Conservation (phyloP, 1,140 invertebrate species). For the Araneus ventricosus region DNA sequence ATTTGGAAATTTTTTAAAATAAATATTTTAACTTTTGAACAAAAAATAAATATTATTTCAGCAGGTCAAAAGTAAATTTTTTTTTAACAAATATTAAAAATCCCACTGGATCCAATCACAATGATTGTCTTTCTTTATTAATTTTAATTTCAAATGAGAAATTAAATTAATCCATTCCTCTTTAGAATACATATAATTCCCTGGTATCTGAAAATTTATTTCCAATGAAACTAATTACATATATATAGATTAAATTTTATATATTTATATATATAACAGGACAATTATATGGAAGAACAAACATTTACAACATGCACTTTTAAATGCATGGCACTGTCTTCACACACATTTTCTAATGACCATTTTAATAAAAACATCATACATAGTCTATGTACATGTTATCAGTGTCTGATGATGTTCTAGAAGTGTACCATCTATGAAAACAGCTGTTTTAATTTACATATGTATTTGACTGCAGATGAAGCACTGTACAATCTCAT, state of each 20-base stretch:
- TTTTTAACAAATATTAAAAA: not conserved
- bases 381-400: constrained; percentile 62
- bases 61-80: not conserved
- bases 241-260: constrained; percentile 59
- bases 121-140: not conserved
- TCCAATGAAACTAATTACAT: constrained; percentile 64
- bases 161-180: not conserved
- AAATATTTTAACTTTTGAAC: too few species aligned
- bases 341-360: constrained; percentile 39
- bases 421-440: constrained; percentile 64
- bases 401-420: constrained; percentile 52
- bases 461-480: constrained; percentile 59
- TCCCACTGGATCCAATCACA: not conserved
- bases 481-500: constrained; percentile 66
- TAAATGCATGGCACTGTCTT: constrained; percentile 57
- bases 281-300: constrained; percentile 68
- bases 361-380: constrained; percentile 57
- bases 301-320: constrained; percentile 70
- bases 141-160: not conserved
- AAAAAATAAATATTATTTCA: too few species aligned
- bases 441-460: constrained; percentile 69
- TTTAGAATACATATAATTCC: constrained; percentile 21
- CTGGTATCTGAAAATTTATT: constrained; percentile 1
- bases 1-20: too few species aligned
- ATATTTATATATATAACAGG: constrained; percentile 63